Evolutionary conservation across 2,797 vertebrate species (phyloP).

Genomic region (Myripristis jacobus): DNA sequence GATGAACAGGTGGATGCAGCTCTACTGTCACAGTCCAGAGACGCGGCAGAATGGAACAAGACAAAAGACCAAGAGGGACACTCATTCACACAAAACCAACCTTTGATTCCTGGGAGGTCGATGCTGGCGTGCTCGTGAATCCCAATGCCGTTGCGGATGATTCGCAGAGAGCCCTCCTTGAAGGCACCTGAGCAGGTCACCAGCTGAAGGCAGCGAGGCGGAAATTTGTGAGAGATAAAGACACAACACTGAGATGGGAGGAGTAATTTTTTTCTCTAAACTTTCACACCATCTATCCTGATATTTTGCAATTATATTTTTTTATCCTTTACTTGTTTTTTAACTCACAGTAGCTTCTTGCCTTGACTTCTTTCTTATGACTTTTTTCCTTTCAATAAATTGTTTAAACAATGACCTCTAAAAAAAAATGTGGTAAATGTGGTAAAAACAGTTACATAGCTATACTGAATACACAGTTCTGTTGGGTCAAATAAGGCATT

Average conservation of each 20-base stretch:
- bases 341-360: too few relatives aligned
- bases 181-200: slow-evolving; percentile 98
- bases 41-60: slow-evolving; percentile 1
- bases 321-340: too few relatives aligned
- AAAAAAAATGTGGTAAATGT: too few relatives aligned
- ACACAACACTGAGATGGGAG: not conserved
- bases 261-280: not conserved
- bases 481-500: too few relatives aligned
- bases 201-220: slow-evolving; percentile 82
- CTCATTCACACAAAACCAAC: slow-evolving; percentile 58
- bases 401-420: too few relatives aligned
- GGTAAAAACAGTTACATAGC: too few relatives aligned
- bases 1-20: slow-evolving; percentile 53
- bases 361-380: too few relatives aligned
- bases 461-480: too few relatives aligned
- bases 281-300: not conserved
- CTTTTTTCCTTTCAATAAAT: too few relatives aligned
- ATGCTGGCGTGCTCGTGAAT: slow-evolving; percentile 99
- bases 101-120: slow-evolving; percentile 95
- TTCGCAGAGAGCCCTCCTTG: slow-evolving; percentile 97
- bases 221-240: slow-evolving; percentile 10
- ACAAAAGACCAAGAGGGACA: not conserved
- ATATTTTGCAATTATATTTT: too few relatives aligned
- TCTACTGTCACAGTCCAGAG: slow-evolving; percentile 28
- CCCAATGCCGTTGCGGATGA: slow-evolving; percentile 97